Conservation (phyloP, 2,888 invertebrate species). For the Ophioninae sp. region DNA sequence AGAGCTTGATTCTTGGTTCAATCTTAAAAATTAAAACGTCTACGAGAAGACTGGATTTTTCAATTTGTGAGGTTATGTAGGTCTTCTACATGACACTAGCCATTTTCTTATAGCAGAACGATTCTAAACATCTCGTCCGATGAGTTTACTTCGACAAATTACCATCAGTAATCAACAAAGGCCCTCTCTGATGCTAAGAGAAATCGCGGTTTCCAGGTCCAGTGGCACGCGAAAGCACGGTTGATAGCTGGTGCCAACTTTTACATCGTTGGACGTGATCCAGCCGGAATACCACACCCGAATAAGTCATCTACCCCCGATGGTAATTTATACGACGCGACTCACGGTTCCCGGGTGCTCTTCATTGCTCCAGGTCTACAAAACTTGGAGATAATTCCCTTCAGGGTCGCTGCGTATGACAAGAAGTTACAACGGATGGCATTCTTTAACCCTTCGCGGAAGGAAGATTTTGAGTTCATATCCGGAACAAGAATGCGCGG, state of each 20-base stretch:
- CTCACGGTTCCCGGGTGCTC: conserved; percentile 95
- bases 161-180: background rate
- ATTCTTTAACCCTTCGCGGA: conserved; percentile 94
- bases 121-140: too few species aligned
- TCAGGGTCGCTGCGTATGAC: conserved; percentile 99
- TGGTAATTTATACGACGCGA: conserved; percentile 96
- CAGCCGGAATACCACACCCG: conserved; percentile 99
- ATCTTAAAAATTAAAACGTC: too few species aligned
- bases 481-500: conserved; percentile 98
- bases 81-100: too few species aligned
- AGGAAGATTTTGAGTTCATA: conserved; percentile 98
- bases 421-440: conserved; percentile 92
- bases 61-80: too few species aligned
- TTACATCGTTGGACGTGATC: conserved; percentile 99
- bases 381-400: conserved; percentile 98
- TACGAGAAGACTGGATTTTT: too few species aligned
- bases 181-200: background rate
- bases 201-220: conserved; percentile 84
- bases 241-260: conserved; percentile 99
- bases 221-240: conserved; percentile 96
- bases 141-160: too few species aligned
- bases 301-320: conserved; percentile 83
- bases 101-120: too few species aligned
- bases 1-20: too few species aligned
- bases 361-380: conserved; percentile 97